Evolutionary conservation across 2,888 invertebrate genomes (phyloP).

Genomic region (Trachelus troglodyta): DNA sequence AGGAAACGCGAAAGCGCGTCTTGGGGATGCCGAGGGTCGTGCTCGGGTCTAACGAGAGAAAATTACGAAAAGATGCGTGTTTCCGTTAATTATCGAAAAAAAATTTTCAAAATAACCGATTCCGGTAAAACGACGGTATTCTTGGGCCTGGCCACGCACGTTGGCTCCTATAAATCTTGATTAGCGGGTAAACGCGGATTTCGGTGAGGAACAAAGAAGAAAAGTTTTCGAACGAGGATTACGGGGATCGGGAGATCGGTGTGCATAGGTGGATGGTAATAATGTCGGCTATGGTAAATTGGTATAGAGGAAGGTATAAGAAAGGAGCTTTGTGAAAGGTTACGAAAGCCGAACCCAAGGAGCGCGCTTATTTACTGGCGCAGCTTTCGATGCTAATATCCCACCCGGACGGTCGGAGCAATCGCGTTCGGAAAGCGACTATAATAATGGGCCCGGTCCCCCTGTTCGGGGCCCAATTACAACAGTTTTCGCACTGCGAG

Average conservation of each 20-base stretch:
- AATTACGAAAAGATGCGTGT: background rate
- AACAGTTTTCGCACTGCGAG: constrained; percentile 41
- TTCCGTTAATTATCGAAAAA: background rate
- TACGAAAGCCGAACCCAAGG: constrained; percentile 2
- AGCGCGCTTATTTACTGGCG: constrained; percentile 37
- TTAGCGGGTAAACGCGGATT: background rate
- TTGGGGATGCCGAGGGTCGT: background rate
- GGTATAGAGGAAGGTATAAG: background rate
- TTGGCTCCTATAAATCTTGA: background rate
- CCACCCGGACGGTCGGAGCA: constrained; percentile 21
- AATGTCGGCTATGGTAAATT: background rate
- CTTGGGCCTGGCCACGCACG: background rate
- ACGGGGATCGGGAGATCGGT: background rate
- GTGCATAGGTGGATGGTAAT: background rate
- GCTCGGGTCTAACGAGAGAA: background rate
- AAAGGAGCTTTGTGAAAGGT: background rate
- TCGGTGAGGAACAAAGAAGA: background rate
- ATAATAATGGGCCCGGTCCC: constrained; percentile 27
- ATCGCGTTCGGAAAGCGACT: constrained; percentile 18
- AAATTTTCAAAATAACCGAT: background rate
- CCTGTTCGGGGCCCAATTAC: constrained; percentile 35
- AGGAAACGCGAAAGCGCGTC: background rate
- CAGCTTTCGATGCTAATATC: constrained; percentile 42
- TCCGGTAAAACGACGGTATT: background rate
- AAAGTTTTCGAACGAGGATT: background rate